phyloP scores from a whole-genome alignment of 2,797 vertebrate genomes.

The Rallus crepitans region DNA sequence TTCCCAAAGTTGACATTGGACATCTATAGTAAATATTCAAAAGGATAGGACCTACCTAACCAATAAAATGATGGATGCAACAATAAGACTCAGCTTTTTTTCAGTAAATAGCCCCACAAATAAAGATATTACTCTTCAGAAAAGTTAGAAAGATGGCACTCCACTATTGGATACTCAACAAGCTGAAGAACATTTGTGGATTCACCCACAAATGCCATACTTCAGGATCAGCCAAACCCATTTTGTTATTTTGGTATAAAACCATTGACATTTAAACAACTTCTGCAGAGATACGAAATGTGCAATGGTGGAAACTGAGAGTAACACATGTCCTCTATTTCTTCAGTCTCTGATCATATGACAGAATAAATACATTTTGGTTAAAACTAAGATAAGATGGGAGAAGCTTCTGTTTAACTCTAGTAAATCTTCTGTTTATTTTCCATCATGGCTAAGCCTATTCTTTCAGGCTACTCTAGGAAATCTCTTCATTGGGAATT shows the following conservation, averaged over 20 bases:
- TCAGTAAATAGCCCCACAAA: not conserved
- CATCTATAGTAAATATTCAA: not conserved
- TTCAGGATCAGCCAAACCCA: not conserved
- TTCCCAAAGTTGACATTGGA: not conserved
- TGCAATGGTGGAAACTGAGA: not conserved
- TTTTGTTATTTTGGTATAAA: not conserved
- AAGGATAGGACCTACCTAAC: not conserved
- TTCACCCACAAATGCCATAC: not conserved
- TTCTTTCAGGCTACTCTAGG: not conserved
- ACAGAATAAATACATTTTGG: not conserved
- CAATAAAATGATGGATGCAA: not conserved
- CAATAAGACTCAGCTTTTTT: not conserved
- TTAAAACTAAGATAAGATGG: not conserved
- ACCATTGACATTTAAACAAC: not conserved
- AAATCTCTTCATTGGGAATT: not conserved
- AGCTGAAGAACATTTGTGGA: not conserved
- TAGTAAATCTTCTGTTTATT: not conserved
- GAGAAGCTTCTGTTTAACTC: not conserved
- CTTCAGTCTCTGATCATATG: not conserved
- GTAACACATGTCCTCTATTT: not conserved
- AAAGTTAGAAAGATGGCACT: not conserved
- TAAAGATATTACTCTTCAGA: not conserved
- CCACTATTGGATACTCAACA: not conserved
- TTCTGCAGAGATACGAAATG: not conserved
- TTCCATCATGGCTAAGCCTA: not conserved